phyloP scores from a whole-genome alignment of 1,140 invertebrate genomes.

The Drosophila kohkoa region DNA sequence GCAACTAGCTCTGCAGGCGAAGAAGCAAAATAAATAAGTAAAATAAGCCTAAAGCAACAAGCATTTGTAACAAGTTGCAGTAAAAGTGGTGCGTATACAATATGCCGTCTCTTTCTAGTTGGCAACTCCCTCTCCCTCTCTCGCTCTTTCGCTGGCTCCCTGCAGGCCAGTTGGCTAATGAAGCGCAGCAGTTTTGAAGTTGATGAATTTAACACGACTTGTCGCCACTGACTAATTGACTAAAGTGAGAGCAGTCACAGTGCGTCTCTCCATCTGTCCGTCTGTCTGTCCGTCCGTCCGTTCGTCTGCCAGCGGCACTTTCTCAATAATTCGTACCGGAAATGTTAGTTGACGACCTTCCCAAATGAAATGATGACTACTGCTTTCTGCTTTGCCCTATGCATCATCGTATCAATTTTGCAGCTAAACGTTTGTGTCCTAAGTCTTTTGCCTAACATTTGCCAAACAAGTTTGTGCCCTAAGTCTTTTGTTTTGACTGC shows the following conservation, averaged over 20 bases:
- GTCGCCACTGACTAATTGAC: constrained; percentile 67
- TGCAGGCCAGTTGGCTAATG: constrained; percentile 29
- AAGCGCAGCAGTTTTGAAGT: constrained; percentile 38
- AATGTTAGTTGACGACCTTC: constrained; percentile 54
- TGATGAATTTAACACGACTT: constrained; percentile 54
- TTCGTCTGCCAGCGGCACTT: constrained; percentile 43
- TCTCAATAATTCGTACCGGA: constrained; percentile 59
- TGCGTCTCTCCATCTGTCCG: neutral
- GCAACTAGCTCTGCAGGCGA: constrained; percentile 9
- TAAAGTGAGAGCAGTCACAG: constrained; percentile 62
- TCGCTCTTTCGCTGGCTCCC: neutral
- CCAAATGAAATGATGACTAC: constrained; percentile 5
- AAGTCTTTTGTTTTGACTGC: constrained; percentile 27
- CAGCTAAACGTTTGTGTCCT: constrained; percentile 10
- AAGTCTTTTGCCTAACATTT: constrained; percentile 1
- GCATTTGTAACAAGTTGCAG: constrained; percentile 64
- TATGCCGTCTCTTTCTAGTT: constrained; percentile 1
- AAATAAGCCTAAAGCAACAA: constrained; percentile 42
- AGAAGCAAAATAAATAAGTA: constrained; percentile 24
- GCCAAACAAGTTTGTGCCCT: constrained; percentile 16
- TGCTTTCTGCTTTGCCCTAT: neutral
- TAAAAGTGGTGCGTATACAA: constrained; percentile 58
- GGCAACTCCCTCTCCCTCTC: neutral
- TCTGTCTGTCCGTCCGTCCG: neutral
- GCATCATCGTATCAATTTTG: neutral